Base-by-base conservation (phyloP, 23 tunicate species). In the Styela plicata region DNA sequence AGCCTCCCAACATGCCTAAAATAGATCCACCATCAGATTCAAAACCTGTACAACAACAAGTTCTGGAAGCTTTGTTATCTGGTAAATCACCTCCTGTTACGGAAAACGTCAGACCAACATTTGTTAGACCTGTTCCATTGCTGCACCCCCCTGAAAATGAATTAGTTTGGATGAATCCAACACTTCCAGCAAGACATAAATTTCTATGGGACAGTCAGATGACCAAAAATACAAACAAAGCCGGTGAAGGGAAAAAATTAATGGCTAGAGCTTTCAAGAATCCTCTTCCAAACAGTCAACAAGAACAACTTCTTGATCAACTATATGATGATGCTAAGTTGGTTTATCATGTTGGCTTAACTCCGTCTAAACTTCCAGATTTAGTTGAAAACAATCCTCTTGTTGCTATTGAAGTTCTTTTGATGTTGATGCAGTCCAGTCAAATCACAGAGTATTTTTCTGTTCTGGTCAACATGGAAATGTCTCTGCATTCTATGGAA, bases 401-500 rank as follows among this genome's bases (percentile, higher is more conserved):
- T 34, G 88, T 96, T 26, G 96, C 99, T 0, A 88, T 96, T 27
- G 99, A 96, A 37, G 94, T 92, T 21, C 75, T 96, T 0, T 52
- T 91, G 63, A 84, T 87, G 85, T 67, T 96, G 7, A 93, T 93
- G 92, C 92, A 87, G 33, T 87, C 93, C 22, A 87, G 82, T 77
- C 92, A 87, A 73, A 88, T 87, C 37, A 88, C 92, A 1, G 98
- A 93, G 3, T 93, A 93, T 71, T 93, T 93, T 32, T 79, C 93
- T 18, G 93, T 88, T 18, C 74, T 93, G 19, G 98, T 93, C 19
- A 88, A 93, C 53, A 93, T 93, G 98, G 98, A 93, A 21, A 93
- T 93, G 98, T 93, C 98, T 0, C 69, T 93, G 65, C 98, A 93
- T 77, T 93, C 98, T 13, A 93, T 93, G 98, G 98, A 93, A 88